Percentiles rank a stretch among this genome's conserved stretches.
Evolutionary conservation across 2,113 vertebrate species (phyloP).

Genomic region (Enhydra lutris): DNA sequence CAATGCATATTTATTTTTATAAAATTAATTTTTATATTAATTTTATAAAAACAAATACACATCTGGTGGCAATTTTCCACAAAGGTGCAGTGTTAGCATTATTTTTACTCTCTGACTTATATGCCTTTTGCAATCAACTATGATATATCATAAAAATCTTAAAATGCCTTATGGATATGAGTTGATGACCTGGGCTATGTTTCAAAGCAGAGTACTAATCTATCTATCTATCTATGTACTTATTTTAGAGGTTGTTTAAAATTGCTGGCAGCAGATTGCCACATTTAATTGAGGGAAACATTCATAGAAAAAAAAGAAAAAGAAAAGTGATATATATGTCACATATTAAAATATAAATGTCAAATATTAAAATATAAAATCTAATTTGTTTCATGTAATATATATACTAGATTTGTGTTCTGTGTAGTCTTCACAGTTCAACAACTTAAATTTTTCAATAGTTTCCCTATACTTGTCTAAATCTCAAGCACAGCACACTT

Average conservation of each 20-base stretch:
- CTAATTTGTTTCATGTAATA: not conserved
- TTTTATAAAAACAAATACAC: conserved; percentile 50
- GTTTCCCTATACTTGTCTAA: not conserved
- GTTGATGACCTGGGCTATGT: not conserved
- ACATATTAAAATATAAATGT: not conserved
- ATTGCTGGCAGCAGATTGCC: not conserved
- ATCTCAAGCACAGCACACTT: not conserved
- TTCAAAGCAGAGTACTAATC: conserved; percentile 18
- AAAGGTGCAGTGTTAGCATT: not conserved
- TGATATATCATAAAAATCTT: conserved; percentile 49
- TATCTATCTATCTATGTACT: not conserved
- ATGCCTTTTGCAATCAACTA: conserved; percentile 45
- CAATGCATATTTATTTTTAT: not conserved
- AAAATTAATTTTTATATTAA: too few relatives aligned
- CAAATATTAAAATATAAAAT: not conserved
- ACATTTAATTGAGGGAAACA: not conserved
- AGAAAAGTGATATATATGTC: not conserved
- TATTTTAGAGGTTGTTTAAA: conserved; percentile 60
- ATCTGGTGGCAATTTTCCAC: conserved; percentile 36
- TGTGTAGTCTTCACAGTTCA: not conserved
- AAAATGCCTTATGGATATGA: conserved; percentile 35
- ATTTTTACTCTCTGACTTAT: conserved; percentile 31
- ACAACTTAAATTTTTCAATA: not conserved
- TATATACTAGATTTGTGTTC: not conserved
- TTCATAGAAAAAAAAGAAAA: not conserved